A percentile compares a stretch with the other conserved stretches of the same genome.
phyloP scores from a whole-genome alignment of 2,888 invertebrate genomes.

The Perdita meconis region DNA sequence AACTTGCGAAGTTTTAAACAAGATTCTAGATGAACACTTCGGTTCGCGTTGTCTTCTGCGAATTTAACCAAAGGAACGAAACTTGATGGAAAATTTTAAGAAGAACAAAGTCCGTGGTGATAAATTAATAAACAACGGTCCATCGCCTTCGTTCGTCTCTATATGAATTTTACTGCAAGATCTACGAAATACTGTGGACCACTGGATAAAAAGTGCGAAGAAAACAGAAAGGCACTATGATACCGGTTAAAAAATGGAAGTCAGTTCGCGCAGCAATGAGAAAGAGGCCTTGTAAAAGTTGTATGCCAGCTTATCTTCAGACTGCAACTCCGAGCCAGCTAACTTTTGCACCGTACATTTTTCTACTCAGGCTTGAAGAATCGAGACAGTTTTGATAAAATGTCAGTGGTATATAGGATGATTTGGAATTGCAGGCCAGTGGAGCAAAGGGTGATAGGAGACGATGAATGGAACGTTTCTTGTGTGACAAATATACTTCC shows the following conservation, averaged over 20 bases:
- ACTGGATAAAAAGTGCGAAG: background rate
- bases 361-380: conserved; percentile 10
- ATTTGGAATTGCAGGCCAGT: too few species aligned
- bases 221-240: background rate
- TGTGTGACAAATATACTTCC: too few species aligned
- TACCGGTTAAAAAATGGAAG: conserved; percentile 19
- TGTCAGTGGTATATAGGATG: too few species aligned
- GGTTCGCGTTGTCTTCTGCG: too few species aligned
- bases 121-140: background rate
- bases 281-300: conserved; percentile 36
- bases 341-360: conserved; percentile 38
- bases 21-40: too few species aligned
- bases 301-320: conserved; percentile 35
- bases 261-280: conserved; percentile 12
- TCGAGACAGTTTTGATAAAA: conserved; percentile 31
- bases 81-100: too few species aligned
- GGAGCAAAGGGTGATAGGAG: too few species aligned
- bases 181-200: background rate
- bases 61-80: too few species aligned
- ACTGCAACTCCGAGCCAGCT: conserved; percentile 25
- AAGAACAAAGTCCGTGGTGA: background rate
- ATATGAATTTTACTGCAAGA: background rate
- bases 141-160: background rate
- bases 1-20: too few species aligned
- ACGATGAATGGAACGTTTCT: too few species aligned